phyloP scores from a whole-genome alignment of 2,797 vertebrate species.

The Brachymystax lenok region DNA sequence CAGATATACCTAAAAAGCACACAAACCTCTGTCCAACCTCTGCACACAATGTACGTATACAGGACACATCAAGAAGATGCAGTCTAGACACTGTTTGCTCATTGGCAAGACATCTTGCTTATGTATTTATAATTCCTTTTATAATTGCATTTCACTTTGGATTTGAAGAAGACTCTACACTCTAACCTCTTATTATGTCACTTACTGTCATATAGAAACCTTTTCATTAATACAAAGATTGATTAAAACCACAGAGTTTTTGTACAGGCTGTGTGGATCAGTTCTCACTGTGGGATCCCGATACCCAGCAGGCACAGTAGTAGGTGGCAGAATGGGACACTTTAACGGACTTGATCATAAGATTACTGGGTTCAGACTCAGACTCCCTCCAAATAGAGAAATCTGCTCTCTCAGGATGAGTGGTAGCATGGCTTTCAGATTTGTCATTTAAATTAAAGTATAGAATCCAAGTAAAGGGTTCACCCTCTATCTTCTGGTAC shows the following conservation, averaged over 20 bases:
- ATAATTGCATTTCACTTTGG: no score
- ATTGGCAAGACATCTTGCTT: no score
- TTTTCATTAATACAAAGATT: no score
- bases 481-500: slow-evolving; percentile 31
- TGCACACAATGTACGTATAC: no score
- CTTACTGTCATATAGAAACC: no score
- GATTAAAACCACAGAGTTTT: neutral
- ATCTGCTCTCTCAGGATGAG: neutral
- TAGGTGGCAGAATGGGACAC: slow-evolving; percentile 14
- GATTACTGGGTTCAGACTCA: neutral
- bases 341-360: slow-evolving; percentile 18
- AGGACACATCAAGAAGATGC: no score
- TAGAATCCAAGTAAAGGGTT: slow-evolving; percentile 20
- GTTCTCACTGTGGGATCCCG: slow-evolving; percentile 17
- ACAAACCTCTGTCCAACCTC: no score
- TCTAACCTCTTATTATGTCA: no score
- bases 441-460: neutral
- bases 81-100: no score
- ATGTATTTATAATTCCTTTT: no score
- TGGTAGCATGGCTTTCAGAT: neutral
- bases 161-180: no score
- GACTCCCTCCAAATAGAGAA: neutral
- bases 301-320: slow-evolving; percentile 16
- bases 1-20: no score
- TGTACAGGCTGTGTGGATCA: slow-evolving; percentile 14